Evolutionary conservation across 2,888 invertebrate species (phyloP).

Genomic region (Rhopalosiphum nymphaeae): DNA sequence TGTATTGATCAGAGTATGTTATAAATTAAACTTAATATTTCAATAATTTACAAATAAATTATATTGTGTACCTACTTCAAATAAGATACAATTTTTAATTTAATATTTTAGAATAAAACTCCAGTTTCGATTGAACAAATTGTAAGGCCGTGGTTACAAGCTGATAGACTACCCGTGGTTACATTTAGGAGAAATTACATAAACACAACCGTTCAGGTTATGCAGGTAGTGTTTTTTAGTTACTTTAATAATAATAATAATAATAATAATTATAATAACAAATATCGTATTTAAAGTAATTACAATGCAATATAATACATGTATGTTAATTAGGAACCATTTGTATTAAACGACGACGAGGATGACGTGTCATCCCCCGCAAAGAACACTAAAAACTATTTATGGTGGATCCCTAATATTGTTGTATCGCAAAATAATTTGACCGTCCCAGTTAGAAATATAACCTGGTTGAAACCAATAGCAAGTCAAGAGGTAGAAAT

Average conservation of each 20-base stretch:
- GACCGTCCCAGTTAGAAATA: slow-evolving; percentile 70
- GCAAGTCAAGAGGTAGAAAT: slow-evolving; percentile 77
- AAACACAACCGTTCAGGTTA: slow-evolving; percentile 75
- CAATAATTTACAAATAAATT: slow-evolving; percentile 69
- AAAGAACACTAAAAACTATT: slow-evolving; percentile 70
- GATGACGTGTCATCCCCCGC: slow-evolving; percentile 53
- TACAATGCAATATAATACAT: neutral
- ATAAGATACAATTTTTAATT: slow-evolving; percentile 70
- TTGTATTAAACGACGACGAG: slow-evolving; percentile 59
- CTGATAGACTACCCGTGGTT: slow-evolving; percentile 83
- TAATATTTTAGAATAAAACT: slow-evolving; percentile 72
- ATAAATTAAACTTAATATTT: slow-evolving; percentile 78
- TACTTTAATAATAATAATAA: slow-evolving; percentile 9
- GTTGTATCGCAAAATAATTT: slow-evolving; percentile 75
- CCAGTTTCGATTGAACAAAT: slow-evolving; percentile 78
- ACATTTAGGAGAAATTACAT: slow-evolving; percentile 79
- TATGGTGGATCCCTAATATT: slow-evolving; percentile 83
- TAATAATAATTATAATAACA: neutral
- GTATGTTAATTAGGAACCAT: slow-evolving; percentile 44
- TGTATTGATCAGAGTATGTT: slow-evolving; percentile 73
- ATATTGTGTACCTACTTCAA: slow-evolving; percentile 88
- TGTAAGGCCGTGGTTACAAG: slow-evolving; percentile 85
- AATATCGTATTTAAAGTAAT: neutral
- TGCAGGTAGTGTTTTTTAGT: slow-evolving; percentile 73
- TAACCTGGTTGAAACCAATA: slow-evolving; percentile 61